Evolutionary conservation across 2,888 invertebrate genomes (phyloP), one percentile per base, ranked within the genome.

Genomic region (Alviniconcha strummeri): DNA sequence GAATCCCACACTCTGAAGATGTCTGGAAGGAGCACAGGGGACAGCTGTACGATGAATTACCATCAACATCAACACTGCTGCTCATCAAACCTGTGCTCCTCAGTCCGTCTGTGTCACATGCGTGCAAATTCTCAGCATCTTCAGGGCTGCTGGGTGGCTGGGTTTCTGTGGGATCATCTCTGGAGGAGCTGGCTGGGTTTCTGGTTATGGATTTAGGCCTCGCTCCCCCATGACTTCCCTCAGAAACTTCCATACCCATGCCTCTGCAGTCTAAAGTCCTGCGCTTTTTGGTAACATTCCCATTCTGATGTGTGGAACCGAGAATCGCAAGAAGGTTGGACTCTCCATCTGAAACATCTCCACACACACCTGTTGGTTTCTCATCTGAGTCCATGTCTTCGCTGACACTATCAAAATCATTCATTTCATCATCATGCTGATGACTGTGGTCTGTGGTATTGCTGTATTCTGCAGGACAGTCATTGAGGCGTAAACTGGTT

Each of bases 1-100:
- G 94, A 90, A 97, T 95, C 90, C 97, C 96, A 7, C 96, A 95
- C 52, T 96, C 96, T 15, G 96, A 96, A 76, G 96, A 96, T 86
- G 96, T 95, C 19, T 96, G 95, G 87, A 96, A 95, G 92, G 96
- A 96, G 93, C 97, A 97, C 92, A 97, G 97, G 0, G 97, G 97
- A 91, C 97, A 97, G 80, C 87, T 85, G 80, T 88, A 90, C 9
- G 9, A 8, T 60, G 13, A 8, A 60, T 60, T 36, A 36, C 36
- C 36, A 36, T 36, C 36, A 36, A 36, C 36, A 36, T 36, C 36
- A 36, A 36, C 36, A 36, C 36, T 36, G 36, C 36, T 36, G 36
- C 36, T 36, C 36, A 36, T 36, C 36, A 36, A 36, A 36, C 36
- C 36, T 36, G 36, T 36, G 36, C 36, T 36, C 36, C 36, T 36